Evolutionary conservation across 2,888 invertebrate genomes (phyloP), one percentile per base, ranked within the genome.

Genomic region (Limenitis arthemis): DNA sequence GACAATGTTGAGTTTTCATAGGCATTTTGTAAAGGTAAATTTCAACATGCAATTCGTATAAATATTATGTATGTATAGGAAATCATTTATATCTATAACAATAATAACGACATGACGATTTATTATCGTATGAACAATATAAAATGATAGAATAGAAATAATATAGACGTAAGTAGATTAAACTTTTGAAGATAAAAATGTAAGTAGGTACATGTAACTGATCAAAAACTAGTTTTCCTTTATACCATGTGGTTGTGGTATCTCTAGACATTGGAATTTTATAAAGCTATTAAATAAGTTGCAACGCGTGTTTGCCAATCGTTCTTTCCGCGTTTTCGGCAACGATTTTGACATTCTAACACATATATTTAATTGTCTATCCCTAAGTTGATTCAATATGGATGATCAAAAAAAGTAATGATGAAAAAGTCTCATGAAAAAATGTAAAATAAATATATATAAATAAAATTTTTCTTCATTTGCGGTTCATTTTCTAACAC

Each of bases 281-380:
- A 52, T 54, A 47, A 49, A 38, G 51, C 51, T 49, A 52, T 49
- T 56, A 52, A 57, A 52, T 54, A 50, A 57, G 56, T 57, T 54
- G 52, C 54, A 57, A 57, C 47, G 52, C 51, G 42, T 41, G 47
- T 54, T 57, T 54, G 38, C 51, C 47, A 57, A 57, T 57, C 33
- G 44, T 44, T 57, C 56, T 54, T 57, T 57, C 56, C 56, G 56
- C 49, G 54, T 49, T 57, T 56, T 57, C 54, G 52, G 54, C 54
- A 54, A 57, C 52, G 47, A 50, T 57, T 56, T 51, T 52, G 56
- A 52, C 54, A 57, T 51, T 56, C 47, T 54, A 47, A 52, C 51
- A 47, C 41, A 57, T 47, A 56, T 51, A 37, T 53, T 38, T 47
- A 53, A 53, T 53, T 50, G 42, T 51, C 44, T 56, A 50, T 46